phyloP scores from a whole-genome alignment of 2,888 invertebrate genomes.

The Drosophila paranaensis region DNA sequence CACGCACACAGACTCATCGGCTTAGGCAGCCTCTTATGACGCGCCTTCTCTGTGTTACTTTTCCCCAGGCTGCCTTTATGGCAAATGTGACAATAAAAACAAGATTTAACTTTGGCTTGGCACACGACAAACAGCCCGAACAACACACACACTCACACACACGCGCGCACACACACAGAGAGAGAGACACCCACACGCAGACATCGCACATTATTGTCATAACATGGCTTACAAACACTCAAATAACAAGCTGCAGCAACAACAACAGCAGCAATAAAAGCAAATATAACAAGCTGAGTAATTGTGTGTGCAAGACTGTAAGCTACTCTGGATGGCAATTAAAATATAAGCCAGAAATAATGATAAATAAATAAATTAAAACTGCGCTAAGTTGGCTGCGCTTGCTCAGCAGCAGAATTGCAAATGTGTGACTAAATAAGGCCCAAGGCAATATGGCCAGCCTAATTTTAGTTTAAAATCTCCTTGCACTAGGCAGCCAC shows the following conservation, averaged over 20 bases:
- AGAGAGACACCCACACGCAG: not conserved
- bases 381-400: constrained; percentile 8
- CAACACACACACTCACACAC: constrained; percentile 9
- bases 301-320: not conserved
- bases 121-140: constrained; percentile 45
- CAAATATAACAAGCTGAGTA: constrained; percentile 26
- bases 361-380: not conserved
- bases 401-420: too few species aligned
- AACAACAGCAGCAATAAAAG: constrained; percentile 38
- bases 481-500: not conserved
- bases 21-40: constrained; percentile 68
- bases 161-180: not conserved
- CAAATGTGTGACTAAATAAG: too few species aligned
- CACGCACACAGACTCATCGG: constrained; percentile 11
- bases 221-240: constrained; percentile 76
- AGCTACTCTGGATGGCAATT: constrained; percentile 5
- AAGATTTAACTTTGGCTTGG: constrained; percentile 73
- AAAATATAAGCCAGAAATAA: not conserved
- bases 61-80: constrained; percentile 66
- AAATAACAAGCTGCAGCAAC: constrained; percentile 50
- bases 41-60: constrained; percentile 41
- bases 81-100: constrained; percentile 78
- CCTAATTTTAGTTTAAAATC: not conserved
- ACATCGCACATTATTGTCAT: constrained; percentile 71
- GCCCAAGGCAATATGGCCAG: not conserved